Conservation (phyloP, 2,888 invertebrate genomes). For the Tipula lateralis region DNA sequence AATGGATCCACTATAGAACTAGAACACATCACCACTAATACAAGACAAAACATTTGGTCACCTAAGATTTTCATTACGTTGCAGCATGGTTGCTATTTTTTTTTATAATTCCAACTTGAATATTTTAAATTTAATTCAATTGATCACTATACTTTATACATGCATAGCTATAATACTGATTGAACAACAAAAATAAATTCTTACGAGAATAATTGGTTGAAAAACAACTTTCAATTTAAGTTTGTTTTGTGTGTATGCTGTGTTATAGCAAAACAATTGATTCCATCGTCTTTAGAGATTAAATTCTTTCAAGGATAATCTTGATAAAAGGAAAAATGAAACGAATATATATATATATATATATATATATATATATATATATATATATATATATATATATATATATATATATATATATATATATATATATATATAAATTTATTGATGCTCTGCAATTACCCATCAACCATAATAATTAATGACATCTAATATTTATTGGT, state of each 20-base stretch:
- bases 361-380: no score
- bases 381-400: no score
- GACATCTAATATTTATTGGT: background rate
- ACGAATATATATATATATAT: no score
- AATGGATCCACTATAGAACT: background rate
- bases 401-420: no score
- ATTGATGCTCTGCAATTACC: background rate
- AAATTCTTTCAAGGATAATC: background rate
- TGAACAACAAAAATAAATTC: background rate
- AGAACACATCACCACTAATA: background rate
- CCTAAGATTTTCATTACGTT: background rate
- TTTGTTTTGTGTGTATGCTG: background rate
- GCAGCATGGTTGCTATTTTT: background rate
- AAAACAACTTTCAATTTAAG: conserved; percentile 15
- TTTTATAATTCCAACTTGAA: background rate
- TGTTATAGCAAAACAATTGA: background rate
- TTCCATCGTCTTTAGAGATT: background rate
- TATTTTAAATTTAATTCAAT: background rate
- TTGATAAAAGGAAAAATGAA: background rate
- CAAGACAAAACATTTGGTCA: background rate
- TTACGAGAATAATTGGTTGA: background rate
- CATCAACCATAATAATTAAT: background rate
- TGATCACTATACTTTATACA: background rate
- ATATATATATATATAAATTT: no score
- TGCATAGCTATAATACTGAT: no score